A percentile compares a stretch with the other conserved stretches of the same genome.
These are phyloP conservation scores for Athene noctua DNA, from an alignment of 2,113 vertebrate genomes.

Conservation along the genomic window DNA sequence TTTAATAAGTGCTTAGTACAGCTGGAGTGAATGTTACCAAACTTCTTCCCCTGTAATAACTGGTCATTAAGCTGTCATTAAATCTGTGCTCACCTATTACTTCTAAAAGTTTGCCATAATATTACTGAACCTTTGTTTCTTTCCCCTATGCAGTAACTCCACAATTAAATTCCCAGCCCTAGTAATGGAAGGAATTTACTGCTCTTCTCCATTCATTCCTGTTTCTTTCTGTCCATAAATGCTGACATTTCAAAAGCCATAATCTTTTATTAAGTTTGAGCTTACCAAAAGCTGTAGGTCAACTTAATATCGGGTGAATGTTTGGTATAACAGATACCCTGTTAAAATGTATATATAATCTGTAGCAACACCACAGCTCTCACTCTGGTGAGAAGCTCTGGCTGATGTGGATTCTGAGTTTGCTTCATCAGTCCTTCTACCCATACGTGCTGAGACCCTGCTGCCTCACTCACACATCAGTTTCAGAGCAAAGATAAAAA, in stretches of 20 bases:
- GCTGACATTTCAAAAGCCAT: not conserved
- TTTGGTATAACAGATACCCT: not conserved
- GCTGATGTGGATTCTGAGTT: not conserved
- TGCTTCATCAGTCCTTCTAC: not conserved
- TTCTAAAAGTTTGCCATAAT: not conserved
- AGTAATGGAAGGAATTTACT: not conserved
- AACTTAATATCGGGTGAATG: not conserved
- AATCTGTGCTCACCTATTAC: not conserved
- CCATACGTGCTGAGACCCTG: fast-evolving
- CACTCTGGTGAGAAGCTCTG: not conserved
- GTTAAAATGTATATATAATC: not conserved
- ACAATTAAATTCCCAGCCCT: not conserved
- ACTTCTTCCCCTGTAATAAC: not conserved
- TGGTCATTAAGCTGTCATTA: not conserved
- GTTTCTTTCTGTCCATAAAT: not conserved
- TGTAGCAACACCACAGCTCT: not conserved
- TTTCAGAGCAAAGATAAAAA: not conserved
- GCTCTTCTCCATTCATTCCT: not conserved
- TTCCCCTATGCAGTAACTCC: not conserved
- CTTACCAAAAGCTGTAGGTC: not conserved
- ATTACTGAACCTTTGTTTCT: not conserved
- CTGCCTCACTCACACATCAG: not conserved
- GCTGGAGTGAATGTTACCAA: not conserved
- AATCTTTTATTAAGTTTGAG: not conserved
- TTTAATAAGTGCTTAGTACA: not conserved